phyloP scores from a whole-genome alignment of 2,113 vertebrate genomes.

The Ammodytes dubius region DNA sequence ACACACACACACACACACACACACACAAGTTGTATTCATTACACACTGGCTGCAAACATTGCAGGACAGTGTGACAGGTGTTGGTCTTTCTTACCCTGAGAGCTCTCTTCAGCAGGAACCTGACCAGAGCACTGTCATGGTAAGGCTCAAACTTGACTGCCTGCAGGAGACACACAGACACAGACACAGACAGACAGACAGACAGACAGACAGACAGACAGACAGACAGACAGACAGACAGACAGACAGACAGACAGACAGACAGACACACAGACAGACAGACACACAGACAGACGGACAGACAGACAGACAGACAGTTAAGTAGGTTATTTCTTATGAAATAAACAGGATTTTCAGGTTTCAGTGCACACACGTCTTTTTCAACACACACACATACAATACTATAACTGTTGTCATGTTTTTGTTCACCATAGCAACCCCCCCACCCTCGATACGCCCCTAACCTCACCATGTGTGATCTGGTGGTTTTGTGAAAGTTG shows the following conservation, averaged over 20 bases:
- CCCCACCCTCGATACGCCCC: no score
- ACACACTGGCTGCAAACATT: not conserved
- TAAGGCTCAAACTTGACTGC: conserved; percentile 99
- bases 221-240: not conserved
- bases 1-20: not conserved
- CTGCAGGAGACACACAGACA: conserved; percentile 80
- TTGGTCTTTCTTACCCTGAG: conserved; percentile 88
- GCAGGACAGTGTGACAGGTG: not conserved
- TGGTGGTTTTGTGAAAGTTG: not conserved
- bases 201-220: not conserved
- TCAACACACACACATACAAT: no score
- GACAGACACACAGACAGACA: not conserved
- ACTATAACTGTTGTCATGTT: no score
- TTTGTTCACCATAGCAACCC: no score
- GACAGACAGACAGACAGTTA: no score
- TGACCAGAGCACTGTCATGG: conserved; percentile 95
- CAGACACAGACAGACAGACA: conserved; percentile 31
- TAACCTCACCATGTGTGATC: no score
- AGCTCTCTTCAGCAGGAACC: conserved; percentile 95
- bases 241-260: not conserved
- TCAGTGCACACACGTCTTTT: no score
- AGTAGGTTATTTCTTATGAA: no score
- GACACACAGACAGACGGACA: not conserved
- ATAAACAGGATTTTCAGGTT: no score
- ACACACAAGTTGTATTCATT: not conserved